phyloP scores from a whole-genome alignment of 2,888 invertebrate genomes.

The Meta bourneti region DNA sequence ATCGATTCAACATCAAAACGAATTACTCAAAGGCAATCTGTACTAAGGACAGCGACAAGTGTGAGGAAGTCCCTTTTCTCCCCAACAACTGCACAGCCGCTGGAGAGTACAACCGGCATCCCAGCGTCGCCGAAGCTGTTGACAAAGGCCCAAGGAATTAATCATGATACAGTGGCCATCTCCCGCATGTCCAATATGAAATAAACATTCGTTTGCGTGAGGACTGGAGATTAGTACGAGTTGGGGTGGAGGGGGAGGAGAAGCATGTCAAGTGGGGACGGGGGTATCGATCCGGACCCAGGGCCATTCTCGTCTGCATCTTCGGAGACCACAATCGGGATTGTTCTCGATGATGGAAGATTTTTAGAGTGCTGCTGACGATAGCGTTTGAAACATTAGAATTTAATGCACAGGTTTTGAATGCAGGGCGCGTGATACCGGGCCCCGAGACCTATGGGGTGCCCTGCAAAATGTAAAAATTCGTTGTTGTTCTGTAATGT shows the following conservation, averaged over 20 bases:
- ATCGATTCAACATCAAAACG: not conserved
- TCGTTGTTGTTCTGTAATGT: no score
- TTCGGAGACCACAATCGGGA: not conserved
- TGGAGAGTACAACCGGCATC: no score
- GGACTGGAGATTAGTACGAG: not conserved
- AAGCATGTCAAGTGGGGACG: not conserved
- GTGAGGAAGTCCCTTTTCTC: not conserved
- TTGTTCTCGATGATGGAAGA: not conserved
- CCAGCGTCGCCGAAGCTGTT: not conserved
- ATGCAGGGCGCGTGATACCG: no score
- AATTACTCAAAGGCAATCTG: not conserved
- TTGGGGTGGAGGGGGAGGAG: not conserved
- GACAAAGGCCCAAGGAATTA: not conserved
- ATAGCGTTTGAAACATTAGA: no score
- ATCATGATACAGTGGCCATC: conserved; percentile 1
- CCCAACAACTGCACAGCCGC: no score
- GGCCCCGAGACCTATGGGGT: no score
- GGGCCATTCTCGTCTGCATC: not conserved
- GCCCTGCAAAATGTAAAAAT: no score
- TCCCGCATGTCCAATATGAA: not conserved
- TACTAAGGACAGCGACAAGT: not conserved
- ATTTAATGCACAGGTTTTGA: no score
- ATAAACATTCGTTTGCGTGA: not conserved
- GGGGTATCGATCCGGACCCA: not conserved
- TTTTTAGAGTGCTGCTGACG: not conserved